Evolutionary conservation across 2,888 invertebrate species (phyloP).

Genomic region (Petrolisthes manimaculis): DNA sequence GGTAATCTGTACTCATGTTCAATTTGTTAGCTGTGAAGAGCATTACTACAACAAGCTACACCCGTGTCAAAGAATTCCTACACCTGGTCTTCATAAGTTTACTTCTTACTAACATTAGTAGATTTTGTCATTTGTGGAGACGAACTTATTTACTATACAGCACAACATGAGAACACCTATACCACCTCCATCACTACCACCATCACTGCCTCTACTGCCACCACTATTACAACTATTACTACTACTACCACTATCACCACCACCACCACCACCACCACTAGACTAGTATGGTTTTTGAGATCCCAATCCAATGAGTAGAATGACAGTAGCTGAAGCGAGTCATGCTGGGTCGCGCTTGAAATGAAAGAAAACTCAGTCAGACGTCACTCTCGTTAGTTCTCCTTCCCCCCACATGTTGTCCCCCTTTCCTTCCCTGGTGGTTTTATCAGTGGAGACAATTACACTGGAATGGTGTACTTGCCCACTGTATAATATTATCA

Average conservation of each 20-base stretch:
- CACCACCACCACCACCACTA: constrained; percentile 15
- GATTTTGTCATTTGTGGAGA: too few species aligned
- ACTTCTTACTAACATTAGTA: too few species aligned
- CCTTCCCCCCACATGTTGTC: background rate
- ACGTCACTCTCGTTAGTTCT: background rate
- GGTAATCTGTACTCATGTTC: too few species aligned
- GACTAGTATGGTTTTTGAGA: background rate
- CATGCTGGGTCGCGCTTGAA: background rate
- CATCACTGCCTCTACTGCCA: too few species aligned
- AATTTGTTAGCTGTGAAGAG: too few species aligned
- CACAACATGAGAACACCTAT: too few species aligned
- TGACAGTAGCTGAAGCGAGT: background rate
- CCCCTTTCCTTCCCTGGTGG: background rate
- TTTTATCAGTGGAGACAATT: background rate
- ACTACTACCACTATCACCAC: background rate
- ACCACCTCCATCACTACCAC: too few species aligned
- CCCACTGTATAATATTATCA: constrained; percentile 9
- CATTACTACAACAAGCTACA: too few species aligned
- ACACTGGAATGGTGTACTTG: background rate
- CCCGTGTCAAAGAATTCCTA: too few species aligned
- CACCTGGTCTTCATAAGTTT: too few species aligned
- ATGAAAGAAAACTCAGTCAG: background rate
- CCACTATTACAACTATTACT: too few species aligned
- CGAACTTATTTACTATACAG: too few species aligned
- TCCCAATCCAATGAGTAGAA: background rate